Conservation (phyloP, 2,888 invertebrate genomes). For the Agrochola litura region DNA sequence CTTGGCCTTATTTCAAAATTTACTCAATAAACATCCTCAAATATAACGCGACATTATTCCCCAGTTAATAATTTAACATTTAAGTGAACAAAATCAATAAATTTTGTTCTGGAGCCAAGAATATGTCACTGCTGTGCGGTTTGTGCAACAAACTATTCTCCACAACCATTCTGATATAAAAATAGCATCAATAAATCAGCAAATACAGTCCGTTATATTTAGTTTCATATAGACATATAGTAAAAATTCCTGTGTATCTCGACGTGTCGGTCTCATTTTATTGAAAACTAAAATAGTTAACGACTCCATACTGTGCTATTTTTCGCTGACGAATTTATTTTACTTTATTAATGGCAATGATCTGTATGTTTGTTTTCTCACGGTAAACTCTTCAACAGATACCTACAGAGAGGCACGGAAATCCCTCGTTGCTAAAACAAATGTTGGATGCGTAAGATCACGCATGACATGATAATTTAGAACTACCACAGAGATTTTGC, state of each 20-base stretch:
- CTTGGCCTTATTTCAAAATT: conserved; percentile 62
- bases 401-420: neutral
- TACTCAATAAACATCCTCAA: conserved; percentile 48
- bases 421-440: conserved; percentile 22
- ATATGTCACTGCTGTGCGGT: conserved; percentile 66
- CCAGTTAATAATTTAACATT: conserved; percentile 54
- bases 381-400: conserved; percentile 3
- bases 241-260: conserved; percentile 53
- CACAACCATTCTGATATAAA: conserved; percentile 68
- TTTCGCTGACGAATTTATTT: neutral
- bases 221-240: conserved; percentile 55
- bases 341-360: conserved; percentile 31
- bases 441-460: conserved; percentile 32
- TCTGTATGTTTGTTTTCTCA: conserved; percentile 27
- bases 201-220: conserved; percentile 62
- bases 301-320: conserved; percentile 5
- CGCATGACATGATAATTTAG: conserved; percentile 47
- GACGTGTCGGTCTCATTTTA: conserved; percentile 28
- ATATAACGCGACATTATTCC: conserved; percentile 55
- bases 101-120: conserved; percentile 72
- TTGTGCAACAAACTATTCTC: conserved; percentile 65
- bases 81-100: conserved; percentile 66
- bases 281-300: conserved; percentile 41
- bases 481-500: conserved; percentile 35
- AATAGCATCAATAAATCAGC: conserved; percentile 70